Evolutionary conservation across 1,140 invertebrate species (phyloP).

Genomic region (Sinonovacula constricta): DNA sequence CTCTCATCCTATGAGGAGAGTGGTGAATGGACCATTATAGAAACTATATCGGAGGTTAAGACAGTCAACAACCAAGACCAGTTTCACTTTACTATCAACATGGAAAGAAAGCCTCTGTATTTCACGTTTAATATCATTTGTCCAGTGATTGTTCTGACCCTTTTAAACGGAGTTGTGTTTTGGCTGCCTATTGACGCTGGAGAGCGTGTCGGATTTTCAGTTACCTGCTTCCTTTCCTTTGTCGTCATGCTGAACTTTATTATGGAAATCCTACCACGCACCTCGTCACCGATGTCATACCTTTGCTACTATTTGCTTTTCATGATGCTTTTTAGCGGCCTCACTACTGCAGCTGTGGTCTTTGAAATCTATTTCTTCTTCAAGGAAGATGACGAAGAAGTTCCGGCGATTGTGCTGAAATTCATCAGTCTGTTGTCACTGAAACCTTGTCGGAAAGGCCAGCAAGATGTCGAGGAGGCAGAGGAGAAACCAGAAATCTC

Average conservation of each 20-base stretch:
- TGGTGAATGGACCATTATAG: constrained; percentile 27
- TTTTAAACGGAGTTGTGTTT: constrained; percentile 27
- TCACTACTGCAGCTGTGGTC: constrained; percentile 8
- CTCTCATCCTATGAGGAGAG: constrained; percentile 5
- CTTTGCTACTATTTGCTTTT: constrained; percentile 6
- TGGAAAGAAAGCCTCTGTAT: constrained; percentile 19
- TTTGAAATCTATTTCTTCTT: constrained; percentile 7
- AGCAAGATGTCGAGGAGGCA: neutral
- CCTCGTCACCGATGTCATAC: constrained; percentile 9
- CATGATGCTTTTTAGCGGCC: constrained; percentile 38
- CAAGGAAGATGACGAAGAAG: constrained; percentile 13
- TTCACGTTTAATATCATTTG: constrained; percentile 24
- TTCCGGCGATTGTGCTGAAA: neutral
- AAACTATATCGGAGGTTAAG: neutral
- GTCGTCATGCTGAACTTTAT: constrained; percentile 34
- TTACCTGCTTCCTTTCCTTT: constrained; percentile 35
- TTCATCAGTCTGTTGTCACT: neutral
- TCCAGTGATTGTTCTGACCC: constrained; percentile 8
- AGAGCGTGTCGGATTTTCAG: constrained; percentile 10
- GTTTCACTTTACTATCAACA: neutral
- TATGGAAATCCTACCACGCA: constrained; percentile 8
- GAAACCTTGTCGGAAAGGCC: neutral
- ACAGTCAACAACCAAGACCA: neutral
- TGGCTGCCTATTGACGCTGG: constrained; percentile 16
- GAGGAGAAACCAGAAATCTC: neutral